Evolutionary conservation across 2,797 vertebrate species (phyloP).

Genomic region (Spinibarbus caldwelli): DNA sequence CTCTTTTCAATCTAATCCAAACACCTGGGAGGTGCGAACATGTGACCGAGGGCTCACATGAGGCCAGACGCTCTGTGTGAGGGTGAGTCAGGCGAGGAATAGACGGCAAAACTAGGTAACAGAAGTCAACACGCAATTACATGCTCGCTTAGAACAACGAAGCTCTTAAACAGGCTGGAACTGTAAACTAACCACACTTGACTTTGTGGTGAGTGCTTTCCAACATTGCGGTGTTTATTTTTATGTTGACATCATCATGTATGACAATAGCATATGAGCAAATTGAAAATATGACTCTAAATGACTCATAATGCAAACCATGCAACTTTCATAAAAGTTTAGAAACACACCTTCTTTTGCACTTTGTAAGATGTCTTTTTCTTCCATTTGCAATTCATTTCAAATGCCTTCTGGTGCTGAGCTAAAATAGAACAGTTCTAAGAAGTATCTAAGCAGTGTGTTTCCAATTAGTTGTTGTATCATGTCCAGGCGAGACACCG

Average conservation of each 20-base stretch:
- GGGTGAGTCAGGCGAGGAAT: neutral
- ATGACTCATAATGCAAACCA: neutral
- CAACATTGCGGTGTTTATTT: neutral
- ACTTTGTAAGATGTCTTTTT: neutral
- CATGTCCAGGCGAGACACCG: constrained; percentile 25
- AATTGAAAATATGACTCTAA: neutral
- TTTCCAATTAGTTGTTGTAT: constrained; percentile 25
- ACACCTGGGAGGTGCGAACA: constrained; percentile 17
- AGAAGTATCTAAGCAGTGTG: constrained; percentile 1
- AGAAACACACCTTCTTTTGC: neutral
- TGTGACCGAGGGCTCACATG: constrained; percentile 26
- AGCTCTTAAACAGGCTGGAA: neutral
- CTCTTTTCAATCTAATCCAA: constrained; percentile 8
- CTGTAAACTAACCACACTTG: neutral
- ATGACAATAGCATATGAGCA: neutral
- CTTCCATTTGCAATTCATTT: neutral
- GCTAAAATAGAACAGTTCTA: constrained; percentile 27
- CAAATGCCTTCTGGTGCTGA: constrained; percentile 5
- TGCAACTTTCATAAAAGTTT: neutral
- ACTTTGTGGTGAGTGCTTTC: neutral
- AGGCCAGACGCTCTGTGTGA: neutral
- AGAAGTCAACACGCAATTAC: neutral
- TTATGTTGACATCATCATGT: neutral
- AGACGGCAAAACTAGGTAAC: neutral
- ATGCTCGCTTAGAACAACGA: neutral